Percentiles rank a stretch among this genome's conserved stretches.
Evolutionary conservation across 2,113 vertebrate genomes (phyloP).

Genomic region (Gorsachius goisagi): DNA sequence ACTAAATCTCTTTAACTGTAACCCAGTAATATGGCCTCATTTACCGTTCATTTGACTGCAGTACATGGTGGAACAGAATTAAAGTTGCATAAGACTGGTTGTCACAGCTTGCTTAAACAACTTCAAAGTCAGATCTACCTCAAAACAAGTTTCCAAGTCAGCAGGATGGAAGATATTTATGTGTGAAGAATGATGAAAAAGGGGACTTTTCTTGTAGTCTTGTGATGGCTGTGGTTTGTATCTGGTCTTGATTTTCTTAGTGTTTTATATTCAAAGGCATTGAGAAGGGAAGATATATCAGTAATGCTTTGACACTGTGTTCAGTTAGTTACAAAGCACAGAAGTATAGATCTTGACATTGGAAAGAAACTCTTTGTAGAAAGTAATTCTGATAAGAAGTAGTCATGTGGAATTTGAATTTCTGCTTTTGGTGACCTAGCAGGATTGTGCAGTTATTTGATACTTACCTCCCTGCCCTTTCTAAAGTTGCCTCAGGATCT

Average conservation of each 20-base stretch:
- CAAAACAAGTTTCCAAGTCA: slow-evolving; percentile 20
- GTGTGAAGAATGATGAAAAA: neutral
- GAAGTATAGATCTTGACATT: neutral
- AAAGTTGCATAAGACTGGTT: slow-evolving; percentile 9
- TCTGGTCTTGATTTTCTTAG: slow-evolving; percentile 29
- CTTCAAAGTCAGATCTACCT: slow-evolving; percentile 16
- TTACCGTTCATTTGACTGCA: neutral
- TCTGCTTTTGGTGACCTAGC: neutral
- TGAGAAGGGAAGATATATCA: neutral
- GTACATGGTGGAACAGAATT: neutral
- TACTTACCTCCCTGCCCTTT: neutral
- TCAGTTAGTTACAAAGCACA: neutral
- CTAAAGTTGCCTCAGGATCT: neutral
- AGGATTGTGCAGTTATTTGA: neutral
- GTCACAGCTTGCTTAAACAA: neutral
- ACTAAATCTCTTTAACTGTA: neutral
- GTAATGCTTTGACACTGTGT: neutral
- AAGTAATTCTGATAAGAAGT: neutral
- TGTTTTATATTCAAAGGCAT: neutral
- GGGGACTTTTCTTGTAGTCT: neutral
- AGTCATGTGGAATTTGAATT: neutral
- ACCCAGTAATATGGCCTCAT: neutral
- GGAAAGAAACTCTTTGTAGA: neutral
- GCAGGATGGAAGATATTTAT: slow-evolving; percentile 14
- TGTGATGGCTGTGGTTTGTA: neutral